Evolutionary conservation across 2,797 vertebrate genomes (phyloP).

Genomic region (Melanotaenia pygmaea): DNA sequence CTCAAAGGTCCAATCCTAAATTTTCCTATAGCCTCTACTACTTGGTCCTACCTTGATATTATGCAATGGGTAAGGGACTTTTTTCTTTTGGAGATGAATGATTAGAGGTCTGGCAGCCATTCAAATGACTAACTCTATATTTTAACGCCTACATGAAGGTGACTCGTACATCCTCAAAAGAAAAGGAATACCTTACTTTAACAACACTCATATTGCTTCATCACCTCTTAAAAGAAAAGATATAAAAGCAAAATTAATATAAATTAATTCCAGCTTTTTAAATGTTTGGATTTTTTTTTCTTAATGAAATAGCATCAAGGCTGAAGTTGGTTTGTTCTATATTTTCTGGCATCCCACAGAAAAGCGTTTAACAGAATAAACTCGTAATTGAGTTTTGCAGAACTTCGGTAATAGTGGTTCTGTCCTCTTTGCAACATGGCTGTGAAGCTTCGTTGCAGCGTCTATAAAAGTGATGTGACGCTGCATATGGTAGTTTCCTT

Average conservation of each 20-base stretch:
- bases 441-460: slow-evolving; percentile 4
- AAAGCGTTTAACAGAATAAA: background rate
- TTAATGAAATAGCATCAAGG: background rate
- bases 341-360: background rate
- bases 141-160: background rate
- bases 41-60: background rate
- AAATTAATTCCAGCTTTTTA: background rate
- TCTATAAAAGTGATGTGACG: slow-evolving; percentile 27
- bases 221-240: background rate
- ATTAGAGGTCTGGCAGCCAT: background rate
- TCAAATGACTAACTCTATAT: background rate
- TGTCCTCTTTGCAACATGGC: slow-evolving; percentile 1
- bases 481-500: slow-evolving; percentile 20
- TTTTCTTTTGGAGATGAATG: background rate
- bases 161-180: background rate
- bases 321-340: background rate
- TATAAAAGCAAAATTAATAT: background rate
- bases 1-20: background rate
- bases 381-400: background rate
- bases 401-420: background rate
- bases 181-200: background rate
- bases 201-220: background rate
- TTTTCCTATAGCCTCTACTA: background rate
- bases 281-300: background rate
- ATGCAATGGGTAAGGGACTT: background rate